Evolutionary conservation across 2,797 vertebrate genomes (phyloP).

Genomic region (Bryconaethiops microstoma): DNA sequence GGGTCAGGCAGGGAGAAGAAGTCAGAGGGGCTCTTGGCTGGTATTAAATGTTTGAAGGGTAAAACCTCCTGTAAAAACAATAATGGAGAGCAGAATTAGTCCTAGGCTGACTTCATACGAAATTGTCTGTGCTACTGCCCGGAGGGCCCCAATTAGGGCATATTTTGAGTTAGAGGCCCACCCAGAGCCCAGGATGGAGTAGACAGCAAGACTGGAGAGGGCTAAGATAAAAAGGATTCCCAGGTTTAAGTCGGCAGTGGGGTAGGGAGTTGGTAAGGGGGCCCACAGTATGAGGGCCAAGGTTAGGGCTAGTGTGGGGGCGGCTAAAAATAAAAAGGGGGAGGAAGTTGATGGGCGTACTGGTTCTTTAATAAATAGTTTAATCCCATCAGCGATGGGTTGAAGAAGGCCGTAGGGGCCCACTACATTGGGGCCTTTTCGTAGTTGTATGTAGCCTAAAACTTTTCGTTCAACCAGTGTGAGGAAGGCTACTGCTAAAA

Average conservation of each 20-base stretch:
- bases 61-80: slow-evolving; percentile 32
- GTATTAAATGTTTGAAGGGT: slow-evolving; percentile 49
- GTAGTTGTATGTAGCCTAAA: slow-evolving; percentile 46
- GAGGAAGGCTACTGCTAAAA: slow-evolving; percentile 24
- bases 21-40: slow-evolving; percentile 57
- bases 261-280: neutral
- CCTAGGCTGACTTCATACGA: slow-evolving; percentile 64
- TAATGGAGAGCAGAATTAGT: neutral
- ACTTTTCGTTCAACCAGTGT: slow-evolving; percentile 57
- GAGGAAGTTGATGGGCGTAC: slow-evolving; percentile 7
- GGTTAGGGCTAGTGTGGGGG: neutral
- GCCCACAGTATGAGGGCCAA: slow-evolving; percentile 33
- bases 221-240: slow-evolving; percentile 34
- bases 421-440: slow-evolving; percentile 51
- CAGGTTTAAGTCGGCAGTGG: rapidly evolving
- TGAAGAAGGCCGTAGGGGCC: slow-evolving; percentile 24
- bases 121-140: slow-evolving; percentile 65
- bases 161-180: slow-evolving; percentile 70
- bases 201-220: slow-evolving; percentile 48
- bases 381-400: slow-evolving; percentile 46
- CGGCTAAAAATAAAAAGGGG: rapidly evolving
- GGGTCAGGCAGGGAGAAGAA: neutral
- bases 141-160: slow-evolving; percentile 55
- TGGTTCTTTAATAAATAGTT: slow-evolving; percentile 63
- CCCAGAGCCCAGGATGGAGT: slow-evolving; percentile 51